Base-by-base conservation (phyloP, 2,888 invertebrate species). In the Sialis lutaria region DNA sequence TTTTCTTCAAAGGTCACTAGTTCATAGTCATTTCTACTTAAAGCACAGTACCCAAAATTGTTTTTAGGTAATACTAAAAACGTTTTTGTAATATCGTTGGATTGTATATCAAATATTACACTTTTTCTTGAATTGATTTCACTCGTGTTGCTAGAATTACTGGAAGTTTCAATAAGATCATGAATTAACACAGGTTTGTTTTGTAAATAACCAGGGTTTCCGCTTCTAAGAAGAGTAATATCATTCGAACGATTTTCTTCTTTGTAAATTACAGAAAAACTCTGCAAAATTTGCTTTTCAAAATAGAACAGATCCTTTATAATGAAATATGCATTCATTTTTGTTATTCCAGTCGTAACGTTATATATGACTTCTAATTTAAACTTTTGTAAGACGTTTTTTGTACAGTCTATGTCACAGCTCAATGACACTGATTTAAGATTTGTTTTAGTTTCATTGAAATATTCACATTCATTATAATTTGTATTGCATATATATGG, bases 121-220 rank as follows among this genome's bases (percentile, higher is more conserved):
- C 45, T 9, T 43, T 50, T 52, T 13, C 46, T 50, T 30, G 47
- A 48, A 6, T 53, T 50, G n/a, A 54, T 52, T 39, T 56, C 48
- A 6, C 62, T 56, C 2, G 66, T 64, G 47, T 64, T 57, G 53
- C 53, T 55, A 13, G 69, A 64, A 10, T 44, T 47, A 30, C 43
- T 47, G 9, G 44, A 13, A 1, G 43, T 30, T 35, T 43, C 22
- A 8, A 48, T 41, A 33, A 60, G 44, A 49, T 50, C 60, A 40
- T 69, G 72, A 33, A 61, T 59, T 48, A 75, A 61, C 33, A 88
- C 64, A 0, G 84, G 84, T 53, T 75, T 73, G 6, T 79, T 78
- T 4, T 65, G 54, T 6, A 75, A 57, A 56, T 89, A 89, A 4
- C 88, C 88, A 1, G 85, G 85, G 61, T 79, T 82, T 3, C 88